These are phyloP conservation scores for Grammatotria lemairii DNA, from an alignment of 2,113 vertebrate species.

Conservation along the genomic window DNA sequence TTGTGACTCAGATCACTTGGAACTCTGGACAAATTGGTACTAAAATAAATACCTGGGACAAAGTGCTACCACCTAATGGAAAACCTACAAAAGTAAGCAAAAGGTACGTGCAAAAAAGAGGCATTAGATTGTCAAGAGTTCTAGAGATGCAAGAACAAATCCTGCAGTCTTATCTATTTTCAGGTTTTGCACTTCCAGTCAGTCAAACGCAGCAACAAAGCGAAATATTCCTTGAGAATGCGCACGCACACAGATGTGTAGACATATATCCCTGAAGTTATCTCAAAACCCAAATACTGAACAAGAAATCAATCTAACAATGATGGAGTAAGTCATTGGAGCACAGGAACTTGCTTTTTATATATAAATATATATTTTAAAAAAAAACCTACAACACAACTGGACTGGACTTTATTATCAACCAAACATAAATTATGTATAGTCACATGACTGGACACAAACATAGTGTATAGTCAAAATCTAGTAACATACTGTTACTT, in stretches of 20 bases:
- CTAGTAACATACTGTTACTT: background rate
- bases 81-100: background rate
- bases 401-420: background rate
- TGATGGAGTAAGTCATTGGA: constrained; percentile 8
- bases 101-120: background rate
- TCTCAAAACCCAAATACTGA: background rate
- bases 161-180: background rate
- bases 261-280: background rate
- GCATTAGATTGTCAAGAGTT: background rate
- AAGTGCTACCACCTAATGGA: background rate
- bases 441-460: background rate
- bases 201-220: background rate
- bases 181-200: background rate
- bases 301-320: background rate
- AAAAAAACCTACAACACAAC: background rate
- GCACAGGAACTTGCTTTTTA: background rate
- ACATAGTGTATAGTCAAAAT: background rate
- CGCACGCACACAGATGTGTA: background rate
- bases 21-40: background rate
- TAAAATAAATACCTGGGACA: background rate
- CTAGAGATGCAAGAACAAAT: background rate
- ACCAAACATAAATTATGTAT: background rate
- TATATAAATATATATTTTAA: background rate
- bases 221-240: background rate
- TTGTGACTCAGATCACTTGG: background rate